A percentile compares a stretch with the other conserved stretches of the same genome.
Conservation (phyloP, 1,140 invertebrate species). For the Drosophila azteca region DNA sequence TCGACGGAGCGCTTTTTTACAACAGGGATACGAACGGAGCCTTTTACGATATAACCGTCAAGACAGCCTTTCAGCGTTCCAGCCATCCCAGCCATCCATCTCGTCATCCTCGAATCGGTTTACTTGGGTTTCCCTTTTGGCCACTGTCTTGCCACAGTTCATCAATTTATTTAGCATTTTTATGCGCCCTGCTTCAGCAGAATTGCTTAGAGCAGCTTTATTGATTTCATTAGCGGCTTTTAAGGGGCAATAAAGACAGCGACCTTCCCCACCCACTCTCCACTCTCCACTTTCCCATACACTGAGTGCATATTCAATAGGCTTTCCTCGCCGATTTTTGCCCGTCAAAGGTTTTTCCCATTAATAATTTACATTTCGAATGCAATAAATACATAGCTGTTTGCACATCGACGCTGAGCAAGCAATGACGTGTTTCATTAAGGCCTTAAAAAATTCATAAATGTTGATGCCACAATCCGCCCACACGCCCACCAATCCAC, state of each 20-base stretch:
- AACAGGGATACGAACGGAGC: constrained; percentile 45
- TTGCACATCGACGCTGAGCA: neutral
- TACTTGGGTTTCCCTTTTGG: constrained; percentile 29
- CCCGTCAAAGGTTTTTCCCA: constrained; percentile 27
- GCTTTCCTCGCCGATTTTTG: neutral
- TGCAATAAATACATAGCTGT: constrained; percentile 49
- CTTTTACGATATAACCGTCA: constrained; percentile 44
- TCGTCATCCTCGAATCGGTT: constrained; percentile 23
- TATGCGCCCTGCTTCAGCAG: constrained; percentile 44
- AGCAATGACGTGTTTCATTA: constrained; percentile 16
- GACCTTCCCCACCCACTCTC: neutral
- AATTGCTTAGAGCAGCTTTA: constrained; percentile 65
- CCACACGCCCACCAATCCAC: neutral
- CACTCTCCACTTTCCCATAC: neutral
- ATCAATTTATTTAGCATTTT: constrained; percentile 80
- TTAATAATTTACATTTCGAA: constrained; percentile 32
- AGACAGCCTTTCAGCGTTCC: constrained; percentile 14
- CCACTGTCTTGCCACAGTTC: constrained; percentile 57
- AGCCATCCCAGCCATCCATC: constrained; percentile 33
- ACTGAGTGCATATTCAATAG: constrained; percentile 30
- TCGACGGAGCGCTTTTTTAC: constrained; percentile 47
- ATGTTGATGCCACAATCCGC: constrained; percentile 2
- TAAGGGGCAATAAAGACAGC: constrained; percentile 59
- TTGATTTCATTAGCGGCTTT: constrained; percentile 77
- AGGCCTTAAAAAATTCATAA: constrained; percentile 35